A percentile compares a stretch with the other conserved stretches of the same genome.
phyloP scores from a whole-genome alignment of 2,113 vertebrate genomes.

The Rafetus swinhoei region DNA sequence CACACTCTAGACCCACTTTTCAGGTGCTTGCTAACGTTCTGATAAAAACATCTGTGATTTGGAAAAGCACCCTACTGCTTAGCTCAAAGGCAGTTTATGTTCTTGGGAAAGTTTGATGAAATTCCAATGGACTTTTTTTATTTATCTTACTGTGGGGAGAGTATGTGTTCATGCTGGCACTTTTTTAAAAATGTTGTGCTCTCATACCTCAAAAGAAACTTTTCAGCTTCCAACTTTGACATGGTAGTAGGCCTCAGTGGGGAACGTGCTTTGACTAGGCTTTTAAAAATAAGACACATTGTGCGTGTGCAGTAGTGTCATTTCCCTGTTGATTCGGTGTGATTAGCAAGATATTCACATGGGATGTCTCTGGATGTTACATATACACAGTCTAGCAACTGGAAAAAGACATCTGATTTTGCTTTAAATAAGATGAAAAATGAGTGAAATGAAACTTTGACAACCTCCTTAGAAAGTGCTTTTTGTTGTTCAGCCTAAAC shows the following conservation, averaged over 20 bases:
- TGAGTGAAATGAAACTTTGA: background rate
- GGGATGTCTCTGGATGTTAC: background rate
- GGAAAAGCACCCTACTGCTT: background rate
- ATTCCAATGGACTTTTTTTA: background rate
- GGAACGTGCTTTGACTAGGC: background rate
- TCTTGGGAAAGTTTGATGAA: background rate
- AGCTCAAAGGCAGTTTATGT: conserved; percentile 8
- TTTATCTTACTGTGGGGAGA: background rate
- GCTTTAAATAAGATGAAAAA: background rate
- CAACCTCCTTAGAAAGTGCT: background rate
- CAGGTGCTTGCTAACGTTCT: background rate
- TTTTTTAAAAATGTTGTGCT: background rate
- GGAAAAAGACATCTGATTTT: background rate
- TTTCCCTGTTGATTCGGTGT: background rate
- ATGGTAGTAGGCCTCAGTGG: background rate
- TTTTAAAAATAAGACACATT: background rate
- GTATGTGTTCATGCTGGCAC: background rate
- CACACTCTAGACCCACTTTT: background rate
- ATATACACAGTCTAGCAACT: background rate
- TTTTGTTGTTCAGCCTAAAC: background rate
- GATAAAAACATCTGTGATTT: background rate
- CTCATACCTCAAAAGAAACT: background rate
- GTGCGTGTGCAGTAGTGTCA: fast-evolving
- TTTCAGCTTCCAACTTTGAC: background rate
- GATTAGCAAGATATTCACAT: background rate